Evolutionary conservation across 2,113 vertebrate genomes (phyloP).

Genomic region (Epinephelus lanceolatus): DNA sequence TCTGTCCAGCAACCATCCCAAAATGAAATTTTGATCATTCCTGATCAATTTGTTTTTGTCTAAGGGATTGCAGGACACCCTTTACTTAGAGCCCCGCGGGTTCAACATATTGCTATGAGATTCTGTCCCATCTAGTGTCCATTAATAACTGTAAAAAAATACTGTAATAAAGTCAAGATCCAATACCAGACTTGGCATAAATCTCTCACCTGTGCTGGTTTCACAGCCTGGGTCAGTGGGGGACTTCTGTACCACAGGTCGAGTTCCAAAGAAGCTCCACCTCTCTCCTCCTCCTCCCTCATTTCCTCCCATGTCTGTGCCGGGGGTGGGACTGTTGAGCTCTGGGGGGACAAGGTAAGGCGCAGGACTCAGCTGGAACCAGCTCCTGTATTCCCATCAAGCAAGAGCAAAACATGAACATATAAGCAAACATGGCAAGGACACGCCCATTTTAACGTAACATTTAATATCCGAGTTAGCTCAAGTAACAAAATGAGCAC

Average conservation of each 20-base stretch:
- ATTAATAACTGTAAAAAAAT: background rate
- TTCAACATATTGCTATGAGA: background rate
- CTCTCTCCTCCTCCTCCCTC: slow-evolving; percentile 87
- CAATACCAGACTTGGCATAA: background rate
- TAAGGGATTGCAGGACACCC: too few relatives aligned
- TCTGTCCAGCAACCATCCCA: too few relatives aligned
- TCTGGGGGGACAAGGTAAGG: slow-evolving; percentile 83
- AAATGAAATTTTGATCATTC: too few relatives aligned
- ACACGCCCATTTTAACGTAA: background rate
- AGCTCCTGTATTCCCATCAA: slow-evolving; percentile 82
- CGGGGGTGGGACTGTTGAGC: slow-evolving; percentile 74
- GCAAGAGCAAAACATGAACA: slow-evolving; percentile 20
- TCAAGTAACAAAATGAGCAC: background rate
- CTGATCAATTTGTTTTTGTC: too few relatives aligned
- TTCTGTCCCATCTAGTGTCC: background rate
- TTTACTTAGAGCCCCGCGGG: too few relatives aligned
- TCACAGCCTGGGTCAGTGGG: slow-evolving; percentile 89
- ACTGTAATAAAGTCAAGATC: background rate
- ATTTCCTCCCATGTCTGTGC: slow-evolving; percentile 82
- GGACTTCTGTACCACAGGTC: slow-evolving; percentile 90
- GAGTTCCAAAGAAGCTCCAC: slow-evolving; percentile 92
- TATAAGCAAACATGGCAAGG: background rate
- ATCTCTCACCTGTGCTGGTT: slow-evolving; percentile 73
- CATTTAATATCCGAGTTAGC: background rate
- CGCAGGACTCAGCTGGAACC: slow-evolving; percentile 89